Conservation (phyloP, 2,113 vertebrate genomes). For the Hystrix brachyura region DNA sequence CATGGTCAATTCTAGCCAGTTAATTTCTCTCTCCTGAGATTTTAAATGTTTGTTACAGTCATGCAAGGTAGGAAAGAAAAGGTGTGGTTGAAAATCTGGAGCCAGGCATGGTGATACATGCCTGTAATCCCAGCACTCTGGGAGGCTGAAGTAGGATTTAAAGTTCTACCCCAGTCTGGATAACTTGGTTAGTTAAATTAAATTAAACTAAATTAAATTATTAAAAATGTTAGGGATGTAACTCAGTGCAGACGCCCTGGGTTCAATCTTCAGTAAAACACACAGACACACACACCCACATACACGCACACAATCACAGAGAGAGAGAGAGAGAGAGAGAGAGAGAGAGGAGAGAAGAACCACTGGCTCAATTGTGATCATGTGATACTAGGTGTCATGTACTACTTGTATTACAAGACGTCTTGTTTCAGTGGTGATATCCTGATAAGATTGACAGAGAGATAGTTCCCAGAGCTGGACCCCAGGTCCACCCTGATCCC, state of each 20-base stretch:
- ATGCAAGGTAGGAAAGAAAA: neutral
- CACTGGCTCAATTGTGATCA: no score
- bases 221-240: neutral
- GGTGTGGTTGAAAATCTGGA: neutral
- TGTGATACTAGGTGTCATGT: no score
- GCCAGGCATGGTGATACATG: no score
- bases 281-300: no score
- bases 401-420: no score
- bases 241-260: neutral
- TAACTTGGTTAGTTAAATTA: neutral
- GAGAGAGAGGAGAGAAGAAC: no score
- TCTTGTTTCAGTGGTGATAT: neutral
- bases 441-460: neutral
- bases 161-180: neutral
- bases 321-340: neutral
- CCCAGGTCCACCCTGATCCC: neutral
- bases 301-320: no score
- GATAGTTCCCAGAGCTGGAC: neutral
- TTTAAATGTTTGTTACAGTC: rapidly evolving
- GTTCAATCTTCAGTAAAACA: neutral
- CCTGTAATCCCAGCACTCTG: neutral
- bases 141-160: neutral
- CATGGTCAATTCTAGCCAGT: neutral
- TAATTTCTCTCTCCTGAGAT: neutral
- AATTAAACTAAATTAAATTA: no score